Evolutionary conservation across 2,797 vertebrate species (phyloP), one percentile per base, ranked within the genome.

Genomic region (Bryconaethiops microstoma): DNA sequence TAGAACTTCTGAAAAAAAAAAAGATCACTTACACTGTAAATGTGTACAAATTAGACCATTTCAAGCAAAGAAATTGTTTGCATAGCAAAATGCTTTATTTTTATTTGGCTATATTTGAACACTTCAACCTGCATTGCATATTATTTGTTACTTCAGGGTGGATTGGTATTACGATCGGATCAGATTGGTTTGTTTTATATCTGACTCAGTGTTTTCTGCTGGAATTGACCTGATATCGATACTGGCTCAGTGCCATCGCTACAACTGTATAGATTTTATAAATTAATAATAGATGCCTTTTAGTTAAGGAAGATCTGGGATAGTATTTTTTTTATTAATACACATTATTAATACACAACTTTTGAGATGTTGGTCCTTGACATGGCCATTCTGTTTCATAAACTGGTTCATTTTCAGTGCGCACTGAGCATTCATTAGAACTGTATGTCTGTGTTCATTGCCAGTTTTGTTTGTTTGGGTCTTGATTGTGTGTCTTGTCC

Each of bases 401-500:
- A 57, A 13, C 69, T 19, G 68, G 57, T 63, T 68, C 19, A 75
- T 75, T 50, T 77, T 64, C 2, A 65, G 12, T 77, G 52, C 67
- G 40, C 25, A 1, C 25, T 83, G 21, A 55, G 17, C 62, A n/a
- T 42, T 72, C 57, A 75, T 75, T 72, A 57, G 35, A 35, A 62
- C 45, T 69, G 62, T 74, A 23, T 75, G 69, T 85, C 55, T 80
- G 25, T 78, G 17, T 80, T 42, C 74, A 74, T 57, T 67, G 73
- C 54, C 79, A 77, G 60, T 63, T 60, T 79, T 63, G 79, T 63
- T 64, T 83, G 72, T 84, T 70, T 83, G 55, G 65, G 81, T 72
- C 39, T 83, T 86, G 75, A 84, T 78, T 60, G 65, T 70, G 55
- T 77, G 73, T 81, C 67, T 82, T 82, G 75, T 84, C 75, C 70